Evolutionary conservation across 1,140 invertebrate species (phyloP), one percentile per base, ranked within the genome.

Genomic region (Drosophila sucinea): DNA sequence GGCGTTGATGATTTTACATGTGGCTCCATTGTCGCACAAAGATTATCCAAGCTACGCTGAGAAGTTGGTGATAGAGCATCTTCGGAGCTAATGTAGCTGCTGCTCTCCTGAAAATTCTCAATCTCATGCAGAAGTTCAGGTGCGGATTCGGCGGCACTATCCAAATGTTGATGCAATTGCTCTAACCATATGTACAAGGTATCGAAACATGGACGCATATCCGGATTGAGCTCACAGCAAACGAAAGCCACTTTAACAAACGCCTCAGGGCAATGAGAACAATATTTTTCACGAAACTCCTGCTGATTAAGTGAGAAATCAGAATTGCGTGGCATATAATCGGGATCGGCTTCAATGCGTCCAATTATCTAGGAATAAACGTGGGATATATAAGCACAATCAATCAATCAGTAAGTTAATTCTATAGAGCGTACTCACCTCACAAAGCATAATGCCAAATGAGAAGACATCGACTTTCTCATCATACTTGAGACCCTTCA

Each of bases 401-500:
- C 17, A 17, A 17, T 17, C 17, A 17, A 17, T 17, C 17, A 17
- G 17, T 17, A 17, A 17, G 17, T 38, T 11, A 3, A 3, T 10
- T 11, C 2, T 3, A 38, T 10, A 38, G 0, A 3, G 35, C 3
- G 7, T 1, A 67, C 90, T 94, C 90, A 98, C 96, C 94, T 99
- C 98, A 92, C 98, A 99, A 4, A 99, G 93, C 66, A 99, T 96
- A 56, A 99, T 98, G 4, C 98, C 98, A 93, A 98, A 99, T 32
- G 98, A 99, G 92, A 99, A 99, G 65, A 99, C 96, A 92, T 99
- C 98, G 11, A 99, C 98, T 93, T 98, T 98, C 92, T 99, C 98
- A 92, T 99, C 97, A 92, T 99, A 99, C 79, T 97, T 97, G 74
- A 98, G 96, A 29, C 97, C 98, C 92, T 97, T 97, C 95, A 99